These are phyloP conservation scores for Lacerta bilineata DNA, from an alignment of 2,797 vertebrate species.

Conservation along the genomic window DNA sequence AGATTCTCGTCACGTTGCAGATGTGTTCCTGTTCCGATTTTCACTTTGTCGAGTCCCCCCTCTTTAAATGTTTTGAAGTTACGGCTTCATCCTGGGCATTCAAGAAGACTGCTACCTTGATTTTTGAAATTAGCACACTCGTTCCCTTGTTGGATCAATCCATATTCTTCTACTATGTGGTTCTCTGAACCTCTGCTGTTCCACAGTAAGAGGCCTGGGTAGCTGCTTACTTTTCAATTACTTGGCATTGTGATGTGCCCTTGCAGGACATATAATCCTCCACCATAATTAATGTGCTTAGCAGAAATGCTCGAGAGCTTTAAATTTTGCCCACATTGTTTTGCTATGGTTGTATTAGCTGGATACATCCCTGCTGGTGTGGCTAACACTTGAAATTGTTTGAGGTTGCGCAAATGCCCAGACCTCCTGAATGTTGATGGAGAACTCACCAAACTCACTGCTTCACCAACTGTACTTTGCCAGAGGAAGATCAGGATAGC, in stretches of 20 bases:
- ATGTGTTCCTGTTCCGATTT: not conserved
- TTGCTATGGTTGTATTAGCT: too few species aligned
- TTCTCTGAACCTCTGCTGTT: not conserved
- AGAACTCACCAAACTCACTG: not conserved
- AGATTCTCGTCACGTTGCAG: not conserved
- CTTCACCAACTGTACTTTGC: not conserved
- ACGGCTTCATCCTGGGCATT: not conserved
- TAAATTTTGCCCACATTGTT: not conserved
- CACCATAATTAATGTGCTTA: not conserved
- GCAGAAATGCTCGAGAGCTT: not conserved
- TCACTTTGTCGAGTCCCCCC: not conserved
- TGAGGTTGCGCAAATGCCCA: not conserved
- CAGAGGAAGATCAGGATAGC: not conserved
- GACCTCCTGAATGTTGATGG: too few species aligned
- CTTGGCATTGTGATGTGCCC: too few species aligned
- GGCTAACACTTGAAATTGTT: not conserved
- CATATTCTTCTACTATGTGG: not conserved
- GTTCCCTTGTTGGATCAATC: not conserved
- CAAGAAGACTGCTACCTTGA: not conserved
- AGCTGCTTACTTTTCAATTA: not conserved
- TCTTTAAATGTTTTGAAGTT: not conserved
- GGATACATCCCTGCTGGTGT: not conserved
- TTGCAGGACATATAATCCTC: not conserved
- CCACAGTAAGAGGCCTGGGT: not conserved
- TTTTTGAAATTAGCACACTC: not conserved